Percentiles rank a stretch among this genome's conserved stretches.
These are phyloP conservation scores for Zaprionus taronus DNA, from an alignment of 1,140 invertebrate genomes.

Conservation along the genomic window DNA sequence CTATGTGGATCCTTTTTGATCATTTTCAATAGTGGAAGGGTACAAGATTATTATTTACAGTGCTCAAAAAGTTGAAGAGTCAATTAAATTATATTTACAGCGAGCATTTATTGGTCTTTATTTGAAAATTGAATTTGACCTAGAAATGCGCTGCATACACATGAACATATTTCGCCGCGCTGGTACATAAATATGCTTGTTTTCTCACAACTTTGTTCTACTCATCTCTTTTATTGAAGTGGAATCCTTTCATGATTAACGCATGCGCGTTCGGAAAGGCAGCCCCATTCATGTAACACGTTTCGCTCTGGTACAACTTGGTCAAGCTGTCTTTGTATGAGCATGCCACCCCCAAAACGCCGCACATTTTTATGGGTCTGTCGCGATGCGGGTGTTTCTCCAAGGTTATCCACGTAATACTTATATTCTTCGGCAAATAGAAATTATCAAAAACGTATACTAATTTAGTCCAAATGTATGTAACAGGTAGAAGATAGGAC, in stretches of 20 bases:
- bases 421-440: constrained; percentile 19
- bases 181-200: not conserved
- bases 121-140: constrained; percentile 68
- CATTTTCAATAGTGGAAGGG: not conserved
- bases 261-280: constrained; percentile 56
- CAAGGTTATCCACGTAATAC: constrained; percentile 76
- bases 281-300: constrained; percentile 52
- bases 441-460: not conserved
- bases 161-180: not conserved
- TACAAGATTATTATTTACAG: constrained; percentile 30
- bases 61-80: constrained; percentile 6
- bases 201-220: constrained; percentile 24
- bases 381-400: constrained; percentile 39
- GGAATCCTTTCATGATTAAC: constrained; percentile 44
- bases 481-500: not conserved
- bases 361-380: constrained; percentile 48
- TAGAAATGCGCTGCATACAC: constrained; percentile 61
- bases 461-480: not conserved
- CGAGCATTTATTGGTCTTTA: constrained; percentile 46
- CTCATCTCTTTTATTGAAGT: constrained; percentile 59
- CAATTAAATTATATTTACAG: constrained; percentile 33
- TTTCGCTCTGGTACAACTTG: constrained; percentile 19
- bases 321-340: constrained; percentile 61
- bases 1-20: too few species aligned
- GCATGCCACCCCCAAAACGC: constrained; percentile 71